Evolutionary conservation across 2,797 vertebrate genomes (phyloP), one percentile per base, ranked within the genome.

Genomic region (Masticophis lateralis): DNA sequence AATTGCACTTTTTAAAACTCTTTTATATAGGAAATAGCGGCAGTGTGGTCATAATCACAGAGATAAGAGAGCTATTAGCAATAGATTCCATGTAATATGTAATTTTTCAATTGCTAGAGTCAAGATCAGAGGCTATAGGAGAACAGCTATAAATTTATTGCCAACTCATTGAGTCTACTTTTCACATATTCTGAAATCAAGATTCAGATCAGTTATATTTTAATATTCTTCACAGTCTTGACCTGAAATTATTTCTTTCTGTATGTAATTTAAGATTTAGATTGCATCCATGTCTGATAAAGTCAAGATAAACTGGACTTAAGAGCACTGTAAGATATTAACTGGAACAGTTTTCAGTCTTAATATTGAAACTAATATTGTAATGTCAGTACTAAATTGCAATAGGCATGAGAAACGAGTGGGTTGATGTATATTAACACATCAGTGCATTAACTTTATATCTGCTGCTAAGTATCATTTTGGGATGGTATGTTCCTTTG

Each of bases 341-440:
- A 32, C 25, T 57, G 10, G 32, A 90, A 18, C 12, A n/a, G 55
- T 47, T 86, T 86, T 90, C 43, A 88, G 20, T 22, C 28, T 47
- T 59, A 86, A 47, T 59, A 20, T 28, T 32, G 66, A 28, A 69
- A 32, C 14, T 57, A 4, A 10, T 5, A 74, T 53, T n/a, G 59
- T 66, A 32, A 27, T 90, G 47, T 55, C 79, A 92, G 4, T 1
- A 4, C 56, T 93, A 90, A 95, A 94, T 91, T 96, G 87, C 89
- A 95, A 91, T 28, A 32, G 0, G 13, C 63, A 89, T 97, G 96
- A 94, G 96, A 97, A 96, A 96, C 92, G 88, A 69, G 96, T 97
- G 94, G 96, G 96, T 91, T 63, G 92, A 86, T 94, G 86, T 92
- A 93, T 2, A 59, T 95, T 95, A 92, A 0, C 1, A 14, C 89